Evolutionary conservation across 1,140 invertebrate species (phyloP).

Genomic region (Drosophila subobscura): DNA sequence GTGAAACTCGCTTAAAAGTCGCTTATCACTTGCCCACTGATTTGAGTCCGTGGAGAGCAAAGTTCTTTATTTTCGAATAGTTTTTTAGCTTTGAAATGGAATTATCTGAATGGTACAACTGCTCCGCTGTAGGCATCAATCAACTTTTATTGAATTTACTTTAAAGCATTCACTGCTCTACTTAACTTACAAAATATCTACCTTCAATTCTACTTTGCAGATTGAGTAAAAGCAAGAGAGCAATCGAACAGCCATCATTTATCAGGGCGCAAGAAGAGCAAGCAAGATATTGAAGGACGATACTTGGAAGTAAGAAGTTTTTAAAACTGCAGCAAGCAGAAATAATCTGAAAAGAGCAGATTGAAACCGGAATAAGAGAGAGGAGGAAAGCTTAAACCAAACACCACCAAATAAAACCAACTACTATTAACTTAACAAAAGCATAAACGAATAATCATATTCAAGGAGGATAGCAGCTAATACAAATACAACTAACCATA

Average conservation of each 20-base stretch:
- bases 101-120: too few relatives aligned
- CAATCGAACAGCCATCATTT: slow-evolving; percentile 81
- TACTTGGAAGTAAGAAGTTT: slow-evolving; percentile 31
- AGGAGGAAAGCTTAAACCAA: slow-evolving; percentile 64
- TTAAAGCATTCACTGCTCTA: not conserved
- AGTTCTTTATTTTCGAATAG: too few relatives aligned
- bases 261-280: slow-evolving; percentile 31
- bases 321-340: slow-evolving; percentile 17
- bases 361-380: slow-evolving; percentile 3
- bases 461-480: slow-evolving; percentile 59
- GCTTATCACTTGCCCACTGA: not conserved
- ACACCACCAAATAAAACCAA: slow-evolving; percentile 83
- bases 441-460: slow-evolving; percentile 81
- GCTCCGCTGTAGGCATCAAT: too few relatives aligned
- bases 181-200: not conserved
- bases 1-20: slow-evolving; percentile 37
- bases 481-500: slow-evolving; percentile 49
- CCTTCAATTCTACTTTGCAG: slow-evolving; percentile 38
- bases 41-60: too few relatives aligned
- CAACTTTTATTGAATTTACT: too few relatives aligned
- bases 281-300: slow-evolving; percentile 41
- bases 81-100: too few relatives aligned
- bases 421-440: slow-evolving; percentile 77
- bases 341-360: not conserved
- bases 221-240: slow-evolving; percentile 80